Conservation (phyloP, 2,888 invertebrate species). For the Cyrtodaria siliqua region DNA sequence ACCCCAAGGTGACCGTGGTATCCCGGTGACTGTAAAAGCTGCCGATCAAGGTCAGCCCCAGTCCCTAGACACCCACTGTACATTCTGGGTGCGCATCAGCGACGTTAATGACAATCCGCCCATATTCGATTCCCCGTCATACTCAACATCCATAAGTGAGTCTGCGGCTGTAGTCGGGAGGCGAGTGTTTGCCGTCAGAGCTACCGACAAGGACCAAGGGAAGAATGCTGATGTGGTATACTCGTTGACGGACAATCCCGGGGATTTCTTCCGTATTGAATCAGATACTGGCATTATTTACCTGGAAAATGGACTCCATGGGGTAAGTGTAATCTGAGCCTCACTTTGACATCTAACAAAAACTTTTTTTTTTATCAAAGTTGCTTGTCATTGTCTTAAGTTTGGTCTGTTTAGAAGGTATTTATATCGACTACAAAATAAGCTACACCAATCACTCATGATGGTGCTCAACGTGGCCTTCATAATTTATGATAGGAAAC, state of each 20-base stretch:
- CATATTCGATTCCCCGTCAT: slow-evolving; percentile 79
- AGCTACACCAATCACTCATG: too few species aligned
- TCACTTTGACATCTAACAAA: too few species aligned
- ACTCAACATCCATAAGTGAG: slow-evolving; percentile 67
- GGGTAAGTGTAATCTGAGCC: too few species aligned
- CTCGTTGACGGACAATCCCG: slow-evolving; percentile 90
- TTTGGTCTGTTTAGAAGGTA: too few species aligned
- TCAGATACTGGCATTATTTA: slow-evolving; percentile 99
- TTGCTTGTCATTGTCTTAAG: too few species aligned
- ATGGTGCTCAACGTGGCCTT: too few species aligned
- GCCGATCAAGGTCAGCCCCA: slow-evolving; percentile 98
- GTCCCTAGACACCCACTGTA: slow-evolving; percentile 98
- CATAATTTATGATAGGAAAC: too few species aligned
- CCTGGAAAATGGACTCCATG: slow-evolving; percentile 93
- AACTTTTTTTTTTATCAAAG: too few species aligned
- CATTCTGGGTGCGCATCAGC: slow-evolving; percentile 88
- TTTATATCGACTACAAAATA: too few species aligned
- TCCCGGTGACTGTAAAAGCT: slow-evolving; percentile 93
- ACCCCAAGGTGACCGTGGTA: slow-evolving; percentile 72
- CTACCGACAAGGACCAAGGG: slow-evolving; percentile 98
- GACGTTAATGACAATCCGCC: slow-evolving; percentile 83
- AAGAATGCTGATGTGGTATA: slow-evolving; percentile 91
- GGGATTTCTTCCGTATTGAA: slow-evolving; percentile 98
- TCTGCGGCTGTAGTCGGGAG: slow-evolving; percentile 64
- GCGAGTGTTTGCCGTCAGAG: slow-evolving; percentile 85